phyloP scores from a whole-genome alignment of 2,797 vertebrate species.

The Lindbergichthys nudifrons region DNA sequence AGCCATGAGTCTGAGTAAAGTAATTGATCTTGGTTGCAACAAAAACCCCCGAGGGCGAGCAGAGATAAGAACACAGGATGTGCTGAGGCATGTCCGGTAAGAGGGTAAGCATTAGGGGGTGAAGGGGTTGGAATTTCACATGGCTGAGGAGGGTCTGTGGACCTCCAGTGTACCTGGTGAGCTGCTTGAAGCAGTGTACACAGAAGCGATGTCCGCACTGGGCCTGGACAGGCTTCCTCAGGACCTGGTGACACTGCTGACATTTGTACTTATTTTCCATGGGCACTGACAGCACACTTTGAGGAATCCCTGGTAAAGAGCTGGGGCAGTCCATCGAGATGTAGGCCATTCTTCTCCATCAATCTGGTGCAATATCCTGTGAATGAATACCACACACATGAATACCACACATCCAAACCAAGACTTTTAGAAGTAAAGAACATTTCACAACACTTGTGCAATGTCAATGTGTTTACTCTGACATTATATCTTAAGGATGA shows the following conservation, averaged over 20 bases:
- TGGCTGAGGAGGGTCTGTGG: slow-evolving; percentile 45
- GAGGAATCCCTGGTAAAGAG: slow-evolving; percentile 91
- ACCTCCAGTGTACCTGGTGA: slow-evolving; percentile 89
- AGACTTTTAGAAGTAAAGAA: neutral
- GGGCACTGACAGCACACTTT: slow-evolving; percentile 90
- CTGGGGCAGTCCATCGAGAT: slow-evolving; percentile 85
- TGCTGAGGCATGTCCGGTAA: slow-evolving; percentile 54
- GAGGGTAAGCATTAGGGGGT: slow-evolving; percentile 38
- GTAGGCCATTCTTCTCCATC: slow-evolving; percentile 88
- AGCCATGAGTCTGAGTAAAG: slow-evolving; percentile 46
- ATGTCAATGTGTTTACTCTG: neutral
- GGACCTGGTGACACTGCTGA: slow-evolving; percentile 91
- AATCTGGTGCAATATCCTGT: slow-evolving; percentile 67
- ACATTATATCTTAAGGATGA: neutral
- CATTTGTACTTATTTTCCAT: slow-evolving; percentile 97
- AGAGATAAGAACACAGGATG: slow-evolving; percentile 47
- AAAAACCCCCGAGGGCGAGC: slow-evolving; percentile 41
- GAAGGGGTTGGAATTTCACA: slow-evolving; percentile 44
- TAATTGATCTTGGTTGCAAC: slow-evolving; percentile 29
- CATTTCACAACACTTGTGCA: neutral
- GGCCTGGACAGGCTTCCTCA: slow-evolving; percentile 94
- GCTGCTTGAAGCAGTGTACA: slow-evolving; percentile 90
- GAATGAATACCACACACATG: slow-evolving; percentile 23
- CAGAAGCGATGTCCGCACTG: slow-evolving; percentile 98
- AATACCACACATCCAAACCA: neutral